Conservation (phyloP, 2,113 vertebrate genomes). For the Nerophis lumbriciformis region DNA sequence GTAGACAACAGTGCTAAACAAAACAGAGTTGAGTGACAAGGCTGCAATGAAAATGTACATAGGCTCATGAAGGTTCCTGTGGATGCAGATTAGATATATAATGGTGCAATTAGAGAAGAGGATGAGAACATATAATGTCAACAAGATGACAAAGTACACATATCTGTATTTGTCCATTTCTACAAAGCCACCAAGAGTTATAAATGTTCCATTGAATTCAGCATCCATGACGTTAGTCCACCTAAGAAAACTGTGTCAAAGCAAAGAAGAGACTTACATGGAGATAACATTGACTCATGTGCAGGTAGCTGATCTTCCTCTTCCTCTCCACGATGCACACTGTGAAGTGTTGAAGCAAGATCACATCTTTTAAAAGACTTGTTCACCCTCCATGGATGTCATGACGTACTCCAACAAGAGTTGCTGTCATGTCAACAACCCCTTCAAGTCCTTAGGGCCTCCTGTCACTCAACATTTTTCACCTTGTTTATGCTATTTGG, state of each 20-base stretch:
- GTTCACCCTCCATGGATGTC: conserved; percentile 1
- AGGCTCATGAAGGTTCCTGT: conserved; percentile 13
- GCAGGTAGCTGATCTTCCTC: background rate
- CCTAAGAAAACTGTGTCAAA: background rate
- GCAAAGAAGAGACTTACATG: background rate
- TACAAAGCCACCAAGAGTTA: conserved; percentile 8
- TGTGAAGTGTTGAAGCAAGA: background rate
- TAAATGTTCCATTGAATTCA: conserved; percentile 2
- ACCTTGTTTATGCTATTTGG: too few species aligned
- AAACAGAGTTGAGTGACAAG: conserved; percentile 13
- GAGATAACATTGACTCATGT: background rate
- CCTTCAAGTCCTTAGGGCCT: too few species aligned
- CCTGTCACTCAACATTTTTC: too few species aligned
- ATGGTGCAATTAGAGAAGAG: conserved; percentile 16
- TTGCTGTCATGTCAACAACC: too few species aligned
- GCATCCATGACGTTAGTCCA: background rate
- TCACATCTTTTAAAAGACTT: background rate
- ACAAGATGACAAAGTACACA: conserved; percentile 12
- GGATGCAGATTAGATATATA: background rate
- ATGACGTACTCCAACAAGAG: background rate
- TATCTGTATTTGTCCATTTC: conserved; percentile 20
- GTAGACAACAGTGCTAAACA: background rate
- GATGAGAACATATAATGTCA: conserved; percentile 10
- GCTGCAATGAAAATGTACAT: conserved; percentile 29
- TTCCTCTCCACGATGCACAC: background rate